A percentile compares a stretch with the other conserved stretches of the same genome.
phyloP scores from a whole-genome alignment of 2,113 vertebrate genomes.

The Leptobrachium ailaonicum region DNA sequence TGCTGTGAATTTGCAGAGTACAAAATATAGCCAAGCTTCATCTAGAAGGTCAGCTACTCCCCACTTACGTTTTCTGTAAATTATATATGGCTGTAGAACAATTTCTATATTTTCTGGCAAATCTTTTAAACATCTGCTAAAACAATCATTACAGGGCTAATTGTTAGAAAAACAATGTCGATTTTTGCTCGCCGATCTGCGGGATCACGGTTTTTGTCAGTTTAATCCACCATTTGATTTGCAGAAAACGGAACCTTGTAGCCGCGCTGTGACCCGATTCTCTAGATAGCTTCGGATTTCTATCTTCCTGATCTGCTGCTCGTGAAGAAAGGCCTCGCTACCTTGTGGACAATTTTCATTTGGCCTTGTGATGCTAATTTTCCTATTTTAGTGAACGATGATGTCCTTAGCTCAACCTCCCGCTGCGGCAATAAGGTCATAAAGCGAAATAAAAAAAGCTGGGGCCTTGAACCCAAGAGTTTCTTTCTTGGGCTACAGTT shows the following conservation, averaged over 20 bases:
- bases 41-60: not conserved
- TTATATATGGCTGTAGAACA: not conserved
- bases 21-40: not conserved
- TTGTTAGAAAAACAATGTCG: constrained; percentile 37
- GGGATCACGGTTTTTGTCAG: constrained; percentile 27
- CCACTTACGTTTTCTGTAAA: not conserved
- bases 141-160: constrained; percentile 23
- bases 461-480: no score
- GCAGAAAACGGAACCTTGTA: constrained; percentile 7
- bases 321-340: not conserved
- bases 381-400: not conserved
- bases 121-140: constrained; percentile 36
- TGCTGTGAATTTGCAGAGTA: no score
- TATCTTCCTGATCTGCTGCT: not conserved
- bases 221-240: constrained; percentile 30
- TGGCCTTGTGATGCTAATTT: not conserved
- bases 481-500: no score
- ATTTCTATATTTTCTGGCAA: constrained; percentile 17
- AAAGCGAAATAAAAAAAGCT: not conserved
- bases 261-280: constrained; percentile 12
- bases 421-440: not conserved
- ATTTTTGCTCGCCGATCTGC: constrained; percentile 20
- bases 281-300: not conserved
- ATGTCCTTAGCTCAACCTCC: not conserved
- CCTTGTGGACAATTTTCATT: not conserved